A percentile compares a stretch with the other conserved stretches of the same genome.
Conservation (phyloP, 1,140 invertebrate species). For the Drosophila orena region DNA sequence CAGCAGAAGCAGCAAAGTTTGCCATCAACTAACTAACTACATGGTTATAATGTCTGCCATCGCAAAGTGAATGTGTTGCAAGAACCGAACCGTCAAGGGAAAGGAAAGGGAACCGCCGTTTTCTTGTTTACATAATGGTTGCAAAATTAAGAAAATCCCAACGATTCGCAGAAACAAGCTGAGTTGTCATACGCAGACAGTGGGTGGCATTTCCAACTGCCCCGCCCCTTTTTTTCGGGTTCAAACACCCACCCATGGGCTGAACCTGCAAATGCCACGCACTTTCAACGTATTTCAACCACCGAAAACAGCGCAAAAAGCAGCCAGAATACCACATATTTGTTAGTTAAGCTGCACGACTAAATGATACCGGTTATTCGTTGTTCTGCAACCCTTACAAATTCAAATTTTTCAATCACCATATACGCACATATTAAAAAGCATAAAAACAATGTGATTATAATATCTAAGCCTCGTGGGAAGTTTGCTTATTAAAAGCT, state of each 20-base stretch:
- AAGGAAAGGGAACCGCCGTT: background rate
- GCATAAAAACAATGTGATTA: no score
- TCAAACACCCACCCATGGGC: background rate
- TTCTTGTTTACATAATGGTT: conserved; percentile 13
- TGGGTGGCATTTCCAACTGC: conserved; percentile 13
- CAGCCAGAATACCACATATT: conserved; percentile 12
- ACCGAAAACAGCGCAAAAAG: conserved; percentile 32
- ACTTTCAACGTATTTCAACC: conserved; percentile 37
- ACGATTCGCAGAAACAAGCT: background rate
- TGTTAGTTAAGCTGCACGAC: conserved; percentile 12
- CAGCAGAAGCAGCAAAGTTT: conserved; percentile 13
- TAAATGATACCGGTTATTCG: conserved; percentile 3
- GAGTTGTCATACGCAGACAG: conserved; percentile 31
- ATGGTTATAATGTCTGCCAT: background rate
- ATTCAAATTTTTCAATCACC: no score
- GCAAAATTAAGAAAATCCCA: conserved; percentile 4
- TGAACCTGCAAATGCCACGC: conserved; percentile 22
- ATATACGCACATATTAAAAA: background rate
- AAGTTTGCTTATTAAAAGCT: no score
- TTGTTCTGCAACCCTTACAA: background rate
- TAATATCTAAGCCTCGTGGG: no score
- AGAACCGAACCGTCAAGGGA: background rate
- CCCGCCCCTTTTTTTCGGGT: conserved; percentile 19
- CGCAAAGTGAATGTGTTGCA: conserved; percentile 5
- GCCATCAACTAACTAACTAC: background rate